Evolutionary conservation across 92 coral and sea anemone genomes (phyloP).

Genomic region (Metridium senile): DNA sequence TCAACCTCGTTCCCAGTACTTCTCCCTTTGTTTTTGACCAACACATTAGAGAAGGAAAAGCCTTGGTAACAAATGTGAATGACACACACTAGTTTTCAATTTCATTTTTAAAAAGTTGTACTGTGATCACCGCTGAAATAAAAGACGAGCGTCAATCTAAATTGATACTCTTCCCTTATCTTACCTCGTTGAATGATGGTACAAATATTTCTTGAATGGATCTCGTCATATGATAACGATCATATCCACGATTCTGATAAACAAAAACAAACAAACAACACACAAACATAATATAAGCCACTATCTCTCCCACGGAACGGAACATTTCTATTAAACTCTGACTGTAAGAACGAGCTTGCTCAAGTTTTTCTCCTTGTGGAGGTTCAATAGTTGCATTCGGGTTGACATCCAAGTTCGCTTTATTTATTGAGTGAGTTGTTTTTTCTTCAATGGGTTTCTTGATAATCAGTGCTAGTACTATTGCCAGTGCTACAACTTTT

Average conservation of each 20-base stretch:
- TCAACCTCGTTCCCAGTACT: no score
- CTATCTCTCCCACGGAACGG: slow-evolving; percentile 69
- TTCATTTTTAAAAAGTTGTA: no score
- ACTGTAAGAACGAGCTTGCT: slow-evolving; percentile 65
- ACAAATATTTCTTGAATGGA: slow-evolving; percentile 64
- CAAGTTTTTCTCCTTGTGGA: slow-evolving; percentile 66
- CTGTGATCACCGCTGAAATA: no score
- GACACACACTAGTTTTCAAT: no score
- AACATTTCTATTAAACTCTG: slow-evolving; percentile 64
- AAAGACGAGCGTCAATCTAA: no score
- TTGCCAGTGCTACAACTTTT: slow-evolving; percentile 63
- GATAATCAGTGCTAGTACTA: slow-evolving; percentile 78
- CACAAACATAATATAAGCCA: slow-evolving; percentile 63
- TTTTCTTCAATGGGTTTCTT: slow-evolving; percentile 80
- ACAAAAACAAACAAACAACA: slow-evolving; percentile 74
- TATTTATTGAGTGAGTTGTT: slow-evolving; percentile 48
- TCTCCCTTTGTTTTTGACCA: no score
- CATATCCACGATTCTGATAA: slow-evolving; percentile 76
- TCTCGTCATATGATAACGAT: slow-evolving; percentile 72
- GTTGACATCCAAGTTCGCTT: slow-evolving; percentile 52
- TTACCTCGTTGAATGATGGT: slow-evolving; percentile 75
- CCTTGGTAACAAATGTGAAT: no score
- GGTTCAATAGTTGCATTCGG: slow-evolving; percentile 52
- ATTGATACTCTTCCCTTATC: no score
- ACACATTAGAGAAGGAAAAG: no score